Base-by-base conservation (phyloP, 2,888 invertebrate genomes). In the Mayetiola destructor region DNA sequence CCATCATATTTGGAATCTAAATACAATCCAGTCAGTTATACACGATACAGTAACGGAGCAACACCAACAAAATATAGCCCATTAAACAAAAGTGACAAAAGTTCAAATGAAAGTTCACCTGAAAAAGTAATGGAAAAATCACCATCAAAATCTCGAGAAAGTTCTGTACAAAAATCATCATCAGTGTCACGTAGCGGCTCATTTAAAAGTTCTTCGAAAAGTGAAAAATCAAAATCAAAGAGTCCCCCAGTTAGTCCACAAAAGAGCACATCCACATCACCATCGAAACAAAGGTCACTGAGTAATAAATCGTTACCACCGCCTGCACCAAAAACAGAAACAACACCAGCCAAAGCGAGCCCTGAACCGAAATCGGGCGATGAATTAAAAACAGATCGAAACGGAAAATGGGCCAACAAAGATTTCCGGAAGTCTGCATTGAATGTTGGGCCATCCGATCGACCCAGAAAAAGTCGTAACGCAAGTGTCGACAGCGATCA, bases 401-500 rank as follows among this genome's bases (percentile, higher is more conserved):
- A 68, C n/a, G 75, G 76, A 60, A 76, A 76, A 57, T 66, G 67
- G 62, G 75, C 80, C 21, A 85, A 85, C 67, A 85, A 85, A 69
- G 84, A 84, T 66, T 84, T 83, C 63, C 74, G 85, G 35, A 85
- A 86, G 67, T 85, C 85, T 0, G 80, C 81, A 0, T 67, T 85
- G 14, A 86, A 85, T 68, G 82, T 84, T 72, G 77, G 75, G 48
- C 73, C 75, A 29, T 68, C 70, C 0, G 72, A 72, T 57, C 64
- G 71, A 0, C 68, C 70, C 0, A 62, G 70, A 1, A 71, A 72
- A 59, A 71, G 69, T 57, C 71, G 69, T 57, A 72, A 74, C 1
- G 69, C 72, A 2, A 71, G 70, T 60, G 69, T 68, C 10, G 62
- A 12, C 63, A 63, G 5, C 23, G 57, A 57, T 20, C 55, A 40